Conservation (phyloP, 2,888 invertebrate genomes). For the Tanytarsus gracilentus region DNA sequence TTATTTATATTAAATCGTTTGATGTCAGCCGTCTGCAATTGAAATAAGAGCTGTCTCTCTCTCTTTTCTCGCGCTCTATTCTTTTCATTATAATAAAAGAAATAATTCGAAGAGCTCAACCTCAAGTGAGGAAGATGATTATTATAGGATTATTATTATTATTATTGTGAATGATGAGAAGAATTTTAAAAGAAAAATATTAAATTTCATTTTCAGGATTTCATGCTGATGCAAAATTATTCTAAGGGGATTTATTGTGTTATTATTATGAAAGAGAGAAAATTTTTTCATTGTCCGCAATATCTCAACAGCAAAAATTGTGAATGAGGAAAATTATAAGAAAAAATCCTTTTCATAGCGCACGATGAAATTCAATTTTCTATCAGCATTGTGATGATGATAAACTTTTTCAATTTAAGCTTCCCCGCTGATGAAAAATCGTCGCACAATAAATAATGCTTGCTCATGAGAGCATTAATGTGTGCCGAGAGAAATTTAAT, state of each 20-base stretch:
- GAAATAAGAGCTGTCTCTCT: neutral
- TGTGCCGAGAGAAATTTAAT: neutral
- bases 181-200: neutral
- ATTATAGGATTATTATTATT: too few species aligned
- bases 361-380: neutral
- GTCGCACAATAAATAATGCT: constrained; percentile 3
- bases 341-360: too few species aligned
- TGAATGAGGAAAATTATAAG: too few species aligned
- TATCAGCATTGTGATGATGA: neutral
- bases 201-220: too few species aligned
- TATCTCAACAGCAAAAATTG: too few species aligned
- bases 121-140: too few species aligned
- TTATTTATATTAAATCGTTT: constrained; percentile 21
- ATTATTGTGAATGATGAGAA: too few species aligned
- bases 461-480: neutral
- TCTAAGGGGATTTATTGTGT: too few species aligned
- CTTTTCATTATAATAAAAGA: neutral
- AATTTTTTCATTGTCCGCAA: too few species aligned
- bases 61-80: neutral
- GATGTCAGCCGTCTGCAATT: constrained; percentile 15
- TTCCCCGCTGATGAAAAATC: neutral
- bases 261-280: neutral
- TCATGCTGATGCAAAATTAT: too few species aligned
- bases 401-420: constrained; percentile 12
- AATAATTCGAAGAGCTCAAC: too few species aligned